Percentiles rank a stretch among this genome's conserved stretches.
Evolutionary conservation across 1,140 invertebrate species (phyloP).

Genomic region (Trachymyrmex cornetzi): DNA sequence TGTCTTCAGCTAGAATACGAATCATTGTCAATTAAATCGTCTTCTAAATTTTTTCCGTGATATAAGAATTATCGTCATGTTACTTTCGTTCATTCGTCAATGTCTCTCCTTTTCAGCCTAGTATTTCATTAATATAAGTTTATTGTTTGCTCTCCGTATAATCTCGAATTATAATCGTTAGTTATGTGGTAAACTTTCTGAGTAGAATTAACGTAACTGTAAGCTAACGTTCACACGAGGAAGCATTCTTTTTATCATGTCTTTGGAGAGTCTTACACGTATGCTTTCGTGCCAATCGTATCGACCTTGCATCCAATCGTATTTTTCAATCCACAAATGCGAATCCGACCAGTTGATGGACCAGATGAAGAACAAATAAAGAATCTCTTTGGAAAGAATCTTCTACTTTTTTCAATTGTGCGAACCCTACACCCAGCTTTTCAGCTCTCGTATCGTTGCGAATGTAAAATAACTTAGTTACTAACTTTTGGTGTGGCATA

Average conservation of each 20-base stretch:
- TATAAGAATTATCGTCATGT: conserved; percentile 1
- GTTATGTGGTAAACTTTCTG: background rate
- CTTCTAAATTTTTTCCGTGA: background rate
- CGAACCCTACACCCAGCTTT: conserved; percentile 38
- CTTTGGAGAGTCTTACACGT: background rate
- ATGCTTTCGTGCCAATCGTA: conserved; percentile 14
- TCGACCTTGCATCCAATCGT: conserved; percentile 11
- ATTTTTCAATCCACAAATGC: background rate
- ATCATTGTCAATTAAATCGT: conserved; percentile 30
- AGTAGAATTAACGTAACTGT: background rate
- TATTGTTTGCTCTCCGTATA: background rate
- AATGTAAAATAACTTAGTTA: background rate
- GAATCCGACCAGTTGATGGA: conserved; percentile 50
- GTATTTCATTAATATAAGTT: background rate
- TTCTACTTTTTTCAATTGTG: conserved; percentile 37
- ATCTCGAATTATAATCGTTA: background rate
- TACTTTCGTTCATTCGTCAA: background rate
- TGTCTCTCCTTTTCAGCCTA: background rate
- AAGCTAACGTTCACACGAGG: background rate
- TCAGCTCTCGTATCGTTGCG: conserved; percentile 24
- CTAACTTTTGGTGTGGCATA: conserved; percentile 22
- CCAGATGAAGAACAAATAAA: conserved; percentile 71
- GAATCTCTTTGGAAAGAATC: conserved; percentile 47
- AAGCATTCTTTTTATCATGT: background rate
- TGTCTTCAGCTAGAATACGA: conserved; percentile 82